phyloP scores from a whole-genome alignment of 2,888 invertebrate genomes.

The Ennomos quercinarius region DNA sequence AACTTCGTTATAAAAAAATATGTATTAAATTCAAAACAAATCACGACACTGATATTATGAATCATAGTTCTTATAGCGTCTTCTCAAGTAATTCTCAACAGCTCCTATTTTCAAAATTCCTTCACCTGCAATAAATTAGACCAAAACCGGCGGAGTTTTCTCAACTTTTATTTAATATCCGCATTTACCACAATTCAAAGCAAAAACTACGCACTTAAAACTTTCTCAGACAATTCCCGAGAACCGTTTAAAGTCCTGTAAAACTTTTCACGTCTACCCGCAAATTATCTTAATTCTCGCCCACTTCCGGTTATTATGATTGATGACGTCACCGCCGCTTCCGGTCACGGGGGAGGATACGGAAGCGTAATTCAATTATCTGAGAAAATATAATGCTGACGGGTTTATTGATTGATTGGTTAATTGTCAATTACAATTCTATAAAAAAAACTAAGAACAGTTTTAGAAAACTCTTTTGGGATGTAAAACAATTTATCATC shows the following conservation, averaged over 20 bases:
- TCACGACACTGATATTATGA: too few relatives aligned
- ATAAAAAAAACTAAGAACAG: too few relatives aligned
- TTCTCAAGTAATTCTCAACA: not conserved
- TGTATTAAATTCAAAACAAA: too few relatives aligned
- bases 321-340: constrained; percentile 34
- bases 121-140: constrained; percentile 20
- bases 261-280: constrained; percentile 34
- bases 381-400: constrained; percentile 9
- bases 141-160: constrained; percentile 7
- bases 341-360: constrained; percentile 15
- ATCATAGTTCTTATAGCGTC: too few relatives aligned
- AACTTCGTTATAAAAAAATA: too few relatives aligned
- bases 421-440: not conserved
- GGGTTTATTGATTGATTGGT: constrained; percentile 22
- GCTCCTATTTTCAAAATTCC: constrained; percentile 1
- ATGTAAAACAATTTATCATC: too few relatives aligned
- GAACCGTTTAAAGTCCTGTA: constrained; percentile 33
- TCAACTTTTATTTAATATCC: constrained; percentile 16
- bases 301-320: constrained; percentile 37
- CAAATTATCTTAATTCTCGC: constrained; percentile 34
- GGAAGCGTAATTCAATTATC: constrained; percentile 25
- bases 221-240: constrained; percentile 24
- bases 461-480: too few relatives aligned
- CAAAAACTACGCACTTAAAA: constrained; percentile 32
- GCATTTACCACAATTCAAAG: constrained; percentile 17